Evolutionary conservation across 2,113 vertebrate genomes (phyloP).

Genomic region (Rhodinocichla rosea): DNA sequence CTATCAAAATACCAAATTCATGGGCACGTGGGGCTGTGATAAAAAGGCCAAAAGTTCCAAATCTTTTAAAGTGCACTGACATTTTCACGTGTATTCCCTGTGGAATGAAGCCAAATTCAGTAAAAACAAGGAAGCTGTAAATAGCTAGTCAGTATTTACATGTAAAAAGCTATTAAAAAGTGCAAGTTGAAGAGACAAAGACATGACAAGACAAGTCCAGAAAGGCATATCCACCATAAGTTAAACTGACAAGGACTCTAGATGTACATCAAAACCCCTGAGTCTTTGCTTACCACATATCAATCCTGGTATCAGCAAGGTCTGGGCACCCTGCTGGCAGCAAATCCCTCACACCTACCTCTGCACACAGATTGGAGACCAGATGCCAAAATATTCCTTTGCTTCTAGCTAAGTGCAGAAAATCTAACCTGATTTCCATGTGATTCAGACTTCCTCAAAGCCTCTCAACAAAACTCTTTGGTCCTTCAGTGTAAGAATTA

Average conservation of each 20-base stretch:
- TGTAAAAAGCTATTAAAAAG: neutral
- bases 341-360: neutral
- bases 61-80: neutral
- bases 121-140: neutral
- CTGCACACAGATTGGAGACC: neutral
- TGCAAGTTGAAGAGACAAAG: neutral
- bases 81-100: neutral
- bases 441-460: neutral
- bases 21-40: neutral
- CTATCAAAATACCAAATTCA: neutral
- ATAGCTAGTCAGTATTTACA: neutral
- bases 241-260: constrained; percentile 27
- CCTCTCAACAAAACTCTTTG: neutral
- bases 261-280: neutral
- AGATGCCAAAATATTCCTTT: neutral
- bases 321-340: neutral
- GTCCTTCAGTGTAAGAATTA: neutral
- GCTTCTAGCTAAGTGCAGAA: neutral
- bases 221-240: neutral
- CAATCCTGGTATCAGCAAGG: neutral
- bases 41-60: neutral
- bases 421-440: neutral
- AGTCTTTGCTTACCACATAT: neutral
- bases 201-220: neutral
- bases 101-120: neutral